These are phyloP conservation scores for Cettia cetti DNA, from an alignment of 2,113 vertebrate genomes.

Conservation along the genomic window DNA sequence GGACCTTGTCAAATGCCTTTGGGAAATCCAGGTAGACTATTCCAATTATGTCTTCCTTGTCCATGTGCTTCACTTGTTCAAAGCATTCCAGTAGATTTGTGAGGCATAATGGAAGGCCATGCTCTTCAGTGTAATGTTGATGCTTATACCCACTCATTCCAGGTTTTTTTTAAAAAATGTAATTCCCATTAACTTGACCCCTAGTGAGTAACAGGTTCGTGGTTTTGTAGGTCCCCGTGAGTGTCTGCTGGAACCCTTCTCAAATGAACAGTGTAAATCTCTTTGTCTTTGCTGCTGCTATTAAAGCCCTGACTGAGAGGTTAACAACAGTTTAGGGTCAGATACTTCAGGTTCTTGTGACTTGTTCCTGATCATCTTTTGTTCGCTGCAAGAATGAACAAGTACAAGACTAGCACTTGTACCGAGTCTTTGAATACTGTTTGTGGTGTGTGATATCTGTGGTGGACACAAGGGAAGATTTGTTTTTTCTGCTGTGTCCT, in stretches of 20 bases:
- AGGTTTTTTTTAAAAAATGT: background rate
- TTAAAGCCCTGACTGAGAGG: background rate
- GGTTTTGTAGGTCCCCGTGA: background rate
- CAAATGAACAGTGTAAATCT: background rate
- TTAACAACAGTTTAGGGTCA: background rate
- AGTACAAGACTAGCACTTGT: background rate
- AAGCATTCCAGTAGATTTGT: background rate
- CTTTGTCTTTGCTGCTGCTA: background rate
- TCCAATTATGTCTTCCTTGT: background rate
- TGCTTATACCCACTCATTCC: background rate
- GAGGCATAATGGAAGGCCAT: background rate
- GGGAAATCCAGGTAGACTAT: constrained; percentile 5
- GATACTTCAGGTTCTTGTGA: background rate
- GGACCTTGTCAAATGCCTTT: constrained; percentile 28
- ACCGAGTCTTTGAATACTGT: background rate
- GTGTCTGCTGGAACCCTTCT: background rate
- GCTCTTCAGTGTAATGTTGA: background rate
- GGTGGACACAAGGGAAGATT: background rate
- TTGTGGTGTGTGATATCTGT: background rate
- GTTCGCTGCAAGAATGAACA: background rate
- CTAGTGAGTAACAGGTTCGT: background rate
- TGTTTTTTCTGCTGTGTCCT: background rate
- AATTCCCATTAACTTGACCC: background rate
- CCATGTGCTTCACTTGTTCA: background rate
- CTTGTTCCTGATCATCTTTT: background rate